These are phyloP conservation scores for Podabrus alpinus DNA, from an alignment of 2,888 invertebrate species.

Conservation along the genomic window DNA sequence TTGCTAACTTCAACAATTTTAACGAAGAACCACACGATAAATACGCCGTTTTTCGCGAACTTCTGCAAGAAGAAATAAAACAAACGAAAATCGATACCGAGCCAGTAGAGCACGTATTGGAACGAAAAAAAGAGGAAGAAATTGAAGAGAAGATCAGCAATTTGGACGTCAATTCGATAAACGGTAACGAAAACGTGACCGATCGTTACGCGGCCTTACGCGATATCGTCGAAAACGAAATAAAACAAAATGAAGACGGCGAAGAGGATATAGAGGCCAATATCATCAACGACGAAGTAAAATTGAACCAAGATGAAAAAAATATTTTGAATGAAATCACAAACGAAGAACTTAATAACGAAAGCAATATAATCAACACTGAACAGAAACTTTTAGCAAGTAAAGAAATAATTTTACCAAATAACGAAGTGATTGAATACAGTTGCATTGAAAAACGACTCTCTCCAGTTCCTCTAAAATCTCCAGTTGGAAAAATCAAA, in stretches of 20 bases:
- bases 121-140: constrained; percentile 24
- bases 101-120: constrained; percentile 45
- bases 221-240: constrained; percentile 69
- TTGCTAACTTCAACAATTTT: constrained; percentile 63
- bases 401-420: constrained; percentile 33
- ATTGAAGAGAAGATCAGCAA: constrained; percentile 30
- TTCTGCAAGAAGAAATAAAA: constrained; percentile 75
- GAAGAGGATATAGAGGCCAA: constrained; percentile 45
- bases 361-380: constrained; percentile 39
- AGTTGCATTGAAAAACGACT: constrained; percentile 23
- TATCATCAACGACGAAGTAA: constrained; percentile 51
- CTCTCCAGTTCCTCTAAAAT: constrained; percentile 36
- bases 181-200: constrained; percentile 12
- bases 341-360: constrained; percentile 31
- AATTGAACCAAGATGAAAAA: constrained; percentile 33
- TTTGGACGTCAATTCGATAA: constrained; percentile 33
- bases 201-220: constrained; percentile 83
- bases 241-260: constrained; percentile 48
- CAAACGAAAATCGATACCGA: constrained; percentile 56
- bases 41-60: constrained; percentile 86
- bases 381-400: constrained; percentile 36
- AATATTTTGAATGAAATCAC: constrained; percentile 36
- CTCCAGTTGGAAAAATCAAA: constrained; percentile 41
- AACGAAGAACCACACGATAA: constrained; percentile 61
- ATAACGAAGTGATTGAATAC: constrained; percentile 34